Percentiles rank a stretch among this genome's conserved stretches.
These are phyloP conservation scores for Clarias pachynema DNA, from an alignment of 2,797 vertebrate species.

Conservation along the genomic window DNA sequence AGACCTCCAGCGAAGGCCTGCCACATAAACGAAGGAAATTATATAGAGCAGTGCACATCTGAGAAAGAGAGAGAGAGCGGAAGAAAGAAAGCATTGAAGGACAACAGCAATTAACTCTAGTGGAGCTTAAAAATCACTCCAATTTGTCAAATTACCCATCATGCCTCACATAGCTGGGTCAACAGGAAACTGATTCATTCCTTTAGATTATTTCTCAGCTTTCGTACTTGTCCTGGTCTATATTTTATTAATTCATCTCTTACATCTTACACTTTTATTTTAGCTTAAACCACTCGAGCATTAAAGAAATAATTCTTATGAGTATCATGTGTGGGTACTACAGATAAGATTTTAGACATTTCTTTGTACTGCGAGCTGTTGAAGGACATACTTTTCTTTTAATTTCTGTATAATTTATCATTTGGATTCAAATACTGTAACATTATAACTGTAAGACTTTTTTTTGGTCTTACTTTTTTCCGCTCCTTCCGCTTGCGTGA, in stretches of 20 bases:
- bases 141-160: slow-evolving; percentile 52
- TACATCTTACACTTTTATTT: neutral
- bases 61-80: neutral
- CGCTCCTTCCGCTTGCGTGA: no score
- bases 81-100: slow-evolving; percentile 27
- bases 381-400: neutral
- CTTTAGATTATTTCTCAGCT: neutral
- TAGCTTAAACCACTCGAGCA: neutral
- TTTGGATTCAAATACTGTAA: neutral
- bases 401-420: neutral
- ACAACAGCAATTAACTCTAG: slow-evolving; percentile 58
- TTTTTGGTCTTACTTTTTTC: no score
- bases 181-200: slow-evolving; percentile 6
- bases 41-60: slow-evolving; percentile 6
- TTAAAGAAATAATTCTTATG: neutral
- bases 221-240: neutral
- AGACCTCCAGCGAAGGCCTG: slow-evolving; percentile 24
- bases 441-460: neutral
- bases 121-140: slow-evolving; percentile 42
- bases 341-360: neutral
- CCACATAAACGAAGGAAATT: slow-evolving; percentile 13
- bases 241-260: neutral
- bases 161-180: slow-evolving; percentile 16
- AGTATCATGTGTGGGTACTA: neutral
- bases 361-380: neutral